Percentiles rank a stretch among this genome's conserved stretches.
phyloP scores from a whole-genome alignment of 1,140 invertebrate species.

The Papilio polytes region DNA sequence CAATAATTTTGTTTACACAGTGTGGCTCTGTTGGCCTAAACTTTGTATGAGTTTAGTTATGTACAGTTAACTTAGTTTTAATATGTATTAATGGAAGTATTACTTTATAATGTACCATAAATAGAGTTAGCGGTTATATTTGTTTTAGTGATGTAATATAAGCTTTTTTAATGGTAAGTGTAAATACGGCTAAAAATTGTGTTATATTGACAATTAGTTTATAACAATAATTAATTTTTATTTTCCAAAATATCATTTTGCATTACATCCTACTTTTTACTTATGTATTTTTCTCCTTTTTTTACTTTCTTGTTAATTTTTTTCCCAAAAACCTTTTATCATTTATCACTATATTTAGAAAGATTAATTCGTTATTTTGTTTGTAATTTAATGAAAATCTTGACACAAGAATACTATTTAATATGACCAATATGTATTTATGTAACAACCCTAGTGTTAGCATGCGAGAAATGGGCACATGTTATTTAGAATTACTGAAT shows the following conservation, averaged over 20 bases:
- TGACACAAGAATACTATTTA: neutral
- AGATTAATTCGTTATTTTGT: neutral
- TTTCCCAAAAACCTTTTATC: neutral
- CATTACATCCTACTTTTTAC: neutral
- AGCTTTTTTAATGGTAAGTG: slow-evolving; percentile 15
- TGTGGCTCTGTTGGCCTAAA: slow-evolving; percentile 45
- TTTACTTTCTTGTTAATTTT: neutral
- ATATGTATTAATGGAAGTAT: slow-evolving; percentile 60
- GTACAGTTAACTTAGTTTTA: too few relatives aligned
- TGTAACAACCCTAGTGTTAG: neutral
- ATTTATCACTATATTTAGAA: neutral
- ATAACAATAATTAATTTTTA: neutral
- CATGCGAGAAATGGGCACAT: neutral
- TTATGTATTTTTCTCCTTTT: neutral
- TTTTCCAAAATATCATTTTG: too few relatives aligned
- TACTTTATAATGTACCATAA: slow-evolving; percentile 62
- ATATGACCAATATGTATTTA: slow-evolving; percentile 18
- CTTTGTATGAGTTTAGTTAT: too few relatives aligned
- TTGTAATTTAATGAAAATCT: neutral
- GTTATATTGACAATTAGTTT: slow-evolving; percentile 31
- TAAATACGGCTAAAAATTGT: slow-evolving; percentile 31
- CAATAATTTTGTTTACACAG: slow-evolving; percentile 60
- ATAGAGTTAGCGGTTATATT: slow-evolving; percentile 46
- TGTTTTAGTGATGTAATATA: slow-evolving; percentile 41
- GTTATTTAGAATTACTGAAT: neutral